phyloP scores from a whole-genome alignment of 2,797 vertebrate genomes.

The Pseudomugil gertrudae region DNA sequence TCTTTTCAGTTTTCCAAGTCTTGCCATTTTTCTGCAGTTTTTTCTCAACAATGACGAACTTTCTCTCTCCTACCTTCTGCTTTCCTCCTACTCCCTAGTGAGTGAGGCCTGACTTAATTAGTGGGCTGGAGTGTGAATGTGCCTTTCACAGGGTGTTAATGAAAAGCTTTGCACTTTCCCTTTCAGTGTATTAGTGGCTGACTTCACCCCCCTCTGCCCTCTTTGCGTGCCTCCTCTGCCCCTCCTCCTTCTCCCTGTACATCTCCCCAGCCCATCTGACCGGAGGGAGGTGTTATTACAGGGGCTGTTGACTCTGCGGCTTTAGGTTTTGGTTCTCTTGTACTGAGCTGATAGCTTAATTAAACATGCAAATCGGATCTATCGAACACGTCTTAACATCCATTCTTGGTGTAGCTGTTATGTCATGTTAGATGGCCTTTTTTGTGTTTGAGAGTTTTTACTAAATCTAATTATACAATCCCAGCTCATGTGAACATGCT shows the following conservation, averaged over 20 bases:
- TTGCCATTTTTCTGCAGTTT: conserved; percentile 36
- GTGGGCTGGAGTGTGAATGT: conserved; percentile 89
- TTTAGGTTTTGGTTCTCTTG: conserved; percentile 81
- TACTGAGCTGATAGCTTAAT: conserved; percentile 85
- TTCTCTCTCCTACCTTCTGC: conserved; percentile 40
- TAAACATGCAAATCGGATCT: conserved; percentile 86
- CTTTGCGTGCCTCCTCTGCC: conserved; percentile 56
- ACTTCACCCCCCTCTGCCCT: conserved; percentile 74
- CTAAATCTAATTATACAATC: conserved; percentile 63
- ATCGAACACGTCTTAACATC: conserved; percentile 79
- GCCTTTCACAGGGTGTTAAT: conserved; percentile 94
- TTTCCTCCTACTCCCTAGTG: conserved; percentile 81
- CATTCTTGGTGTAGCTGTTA: conserved; percentile 67
- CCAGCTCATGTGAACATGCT: conserved; percentile 54
- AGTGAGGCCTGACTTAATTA: conserved; percentile 91
- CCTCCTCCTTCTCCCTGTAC: conserved; percentile 61
- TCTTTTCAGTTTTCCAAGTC: conserved; percentile 49
- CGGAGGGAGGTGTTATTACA: conserved; percentile 85
- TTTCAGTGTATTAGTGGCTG: conserved; percentile 84
- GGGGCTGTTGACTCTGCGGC: conserved; percentile 90
- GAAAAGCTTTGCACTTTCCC: conserved; percentile 90
- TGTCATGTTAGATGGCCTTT: conserved; percentile 71
- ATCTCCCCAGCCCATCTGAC: conserved; percentile 72
- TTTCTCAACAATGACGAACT: conserved; percentile 35
- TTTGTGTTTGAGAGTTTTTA: conserved; percentile 58